A percentile compares a stretch with the other conserved stretches of the same genome.
These are phyloP conservation scores for Synergus japonicus DNA, from an alignment of 2,888 invertebrate genomes.

Conservation along the genomic window DNA sequence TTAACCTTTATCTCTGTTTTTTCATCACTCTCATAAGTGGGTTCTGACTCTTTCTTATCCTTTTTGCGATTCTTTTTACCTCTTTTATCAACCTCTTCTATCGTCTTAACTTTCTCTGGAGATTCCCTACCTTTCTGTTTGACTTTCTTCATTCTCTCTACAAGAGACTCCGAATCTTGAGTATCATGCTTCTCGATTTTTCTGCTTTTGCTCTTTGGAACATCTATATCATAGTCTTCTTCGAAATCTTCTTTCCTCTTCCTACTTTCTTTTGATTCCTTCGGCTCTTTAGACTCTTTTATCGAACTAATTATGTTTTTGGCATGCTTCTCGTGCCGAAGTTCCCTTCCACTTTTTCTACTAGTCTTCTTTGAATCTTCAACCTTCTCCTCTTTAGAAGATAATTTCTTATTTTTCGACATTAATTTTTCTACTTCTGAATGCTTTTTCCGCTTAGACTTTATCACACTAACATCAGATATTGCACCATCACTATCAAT, in stretches of 20 bases:
- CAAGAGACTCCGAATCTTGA: conserved; percentile 60
- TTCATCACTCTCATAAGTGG: conserved; percentile 53
- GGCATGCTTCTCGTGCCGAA: conserved; percentile 60
- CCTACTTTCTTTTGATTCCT: conserved; percentile 67
- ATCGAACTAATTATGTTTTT: conserved; percentile 51
- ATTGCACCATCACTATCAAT: conserved; percentile 67
- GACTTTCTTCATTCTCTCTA: conserved; percentile 66
- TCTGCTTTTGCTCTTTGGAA: conserved; percentile 68
- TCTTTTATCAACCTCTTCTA: conserved; percentile 71
- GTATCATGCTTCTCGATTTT: conserved; percentile 69
- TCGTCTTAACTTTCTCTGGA: conserved; percentile 52
- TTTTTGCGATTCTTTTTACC: conserved; percentile 64
- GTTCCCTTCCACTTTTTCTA: conserved; percentile 63
- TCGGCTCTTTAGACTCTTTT: conserved; percentile 52
- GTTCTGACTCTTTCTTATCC: conserved; percentile 59
- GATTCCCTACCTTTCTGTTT: conserved; percentile 66
- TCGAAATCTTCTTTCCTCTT: conserved; percentile 72
- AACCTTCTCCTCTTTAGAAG: conserved; percentile 65
- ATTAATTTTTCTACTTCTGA: conserved; percentile 66
- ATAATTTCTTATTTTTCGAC: conserved; percentile 71
- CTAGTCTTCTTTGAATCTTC: conserved; percentile 61
- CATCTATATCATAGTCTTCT: conserved; percentile 67
- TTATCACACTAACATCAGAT: conserved; percentile 71
- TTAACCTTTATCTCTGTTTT: conserved; percentile 76
- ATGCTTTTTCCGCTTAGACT: conserved; percentile 71